These are phyloP conservation scores for Lacanobia oleracea DNA, from an alignment of 2,888 invertebrate species.

Conservation along the genomic window DNA sequence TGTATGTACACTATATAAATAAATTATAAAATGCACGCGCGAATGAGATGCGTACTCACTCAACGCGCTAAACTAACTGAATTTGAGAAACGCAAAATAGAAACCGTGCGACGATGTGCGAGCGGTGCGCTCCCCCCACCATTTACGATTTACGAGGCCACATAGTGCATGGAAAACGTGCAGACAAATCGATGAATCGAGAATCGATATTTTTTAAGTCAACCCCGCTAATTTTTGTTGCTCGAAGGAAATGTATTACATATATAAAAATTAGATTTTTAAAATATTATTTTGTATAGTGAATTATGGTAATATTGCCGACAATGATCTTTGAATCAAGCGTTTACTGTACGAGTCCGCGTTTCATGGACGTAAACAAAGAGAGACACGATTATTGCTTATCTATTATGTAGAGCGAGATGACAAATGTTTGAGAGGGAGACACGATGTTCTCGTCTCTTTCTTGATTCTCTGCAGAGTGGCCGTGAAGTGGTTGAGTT, in stretches of 20 bases:
- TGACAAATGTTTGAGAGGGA: conserved; percentile 69
- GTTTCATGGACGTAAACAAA: conserved; percentile 87
- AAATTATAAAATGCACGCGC: conserved; percentile 84
- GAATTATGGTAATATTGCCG: conserved; percentile 9
- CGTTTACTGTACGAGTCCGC: conserved; percentile 79
- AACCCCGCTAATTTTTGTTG: conserved; percentile 15
- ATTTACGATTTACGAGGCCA: conserved; percentile 88
- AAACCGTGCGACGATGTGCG: conserved; percentile 87
- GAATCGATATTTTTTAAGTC: conserved; percentile 65
- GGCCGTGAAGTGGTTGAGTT: conserved; percentile 68
- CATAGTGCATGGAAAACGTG: conserved; percentile 79
- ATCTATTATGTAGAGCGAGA: conserved; percentile 79
- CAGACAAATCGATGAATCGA: conserved; percentile 77
- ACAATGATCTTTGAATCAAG: conserved; percentile 68
- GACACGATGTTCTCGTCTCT: conserved; percentile 73
- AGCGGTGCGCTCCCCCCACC: conserved; percentile 84
- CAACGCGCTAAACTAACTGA: conserved; percentile 87
- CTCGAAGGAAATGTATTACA: conserved; percentile 2
- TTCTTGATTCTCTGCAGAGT: conserved; percentile 68
- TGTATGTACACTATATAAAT: conserved; percentile 81
- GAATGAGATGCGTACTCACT: conserved; percentile 78
- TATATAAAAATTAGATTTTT: neutral
- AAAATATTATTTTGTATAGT: neutral
- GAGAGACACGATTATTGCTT: conserved; percentile 81
- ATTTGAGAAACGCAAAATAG: conserved; percentile 90